Conservation (phyloP, 2,797 vertebrate genomes). For the Anguilla pacifica region DNA sequence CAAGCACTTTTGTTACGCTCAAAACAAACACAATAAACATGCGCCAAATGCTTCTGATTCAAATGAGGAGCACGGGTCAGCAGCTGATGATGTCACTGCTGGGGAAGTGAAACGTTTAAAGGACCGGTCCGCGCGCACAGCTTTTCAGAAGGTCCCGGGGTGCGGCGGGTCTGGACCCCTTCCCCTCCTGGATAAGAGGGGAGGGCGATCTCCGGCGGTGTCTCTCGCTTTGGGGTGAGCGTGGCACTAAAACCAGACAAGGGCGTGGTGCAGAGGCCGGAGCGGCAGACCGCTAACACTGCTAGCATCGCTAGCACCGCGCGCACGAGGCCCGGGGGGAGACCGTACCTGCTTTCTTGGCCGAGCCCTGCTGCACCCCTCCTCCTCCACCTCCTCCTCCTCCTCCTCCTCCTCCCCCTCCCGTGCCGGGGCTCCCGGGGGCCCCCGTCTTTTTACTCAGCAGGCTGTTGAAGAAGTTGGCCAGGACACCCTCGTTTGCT, state of each 20-base stretch:
- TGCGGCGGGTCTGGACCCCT: background rate
- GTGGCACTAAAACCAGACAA: conserved; percentile 59
- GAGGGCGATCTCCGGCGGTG: background rate
- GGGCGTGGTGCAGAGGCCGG: conserved; percentile 44
- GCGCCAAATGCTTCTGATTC: background rate
- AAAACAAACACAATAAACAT: background rate
- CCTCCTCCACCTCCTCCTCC: conserved; percentile 63
- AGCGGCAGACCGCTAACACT: background rate
- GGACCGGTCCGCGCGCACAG: background rate
- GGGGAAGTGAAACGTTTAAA: background rate
- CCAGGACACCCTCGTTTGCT: conserved; percentile 96
- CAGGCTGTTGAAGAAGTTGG: conserved; percentile 99
- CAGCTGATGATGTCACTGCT: background rate
- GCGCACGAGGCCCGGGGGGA: background rate
- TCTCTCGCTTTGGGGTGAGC: conserved; percentile 35
- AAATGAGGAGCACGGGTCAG: background rate
- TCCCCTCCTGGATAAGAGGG: background rate
- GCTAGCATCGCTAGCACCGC: background rate
- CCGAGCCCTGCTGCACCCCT: conserved; percentile 85
- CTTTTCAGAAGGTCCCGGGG: background rate
- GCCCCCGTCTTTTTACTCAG: conserved; percentile 98
- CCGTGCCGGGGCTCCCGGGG: conserved; percentile 86
- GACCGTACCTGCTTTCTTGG: conserved; percentile 93
- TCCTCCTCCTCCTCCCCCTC: conserved; percentile 40
- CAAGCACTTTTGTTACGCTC: background rate